Percentiles rank a stretch among this genome's conserved stretches.
Conservation (phyloP, 2,797 vertebrate genomes). For the Tragopan temminckii region DNA sequence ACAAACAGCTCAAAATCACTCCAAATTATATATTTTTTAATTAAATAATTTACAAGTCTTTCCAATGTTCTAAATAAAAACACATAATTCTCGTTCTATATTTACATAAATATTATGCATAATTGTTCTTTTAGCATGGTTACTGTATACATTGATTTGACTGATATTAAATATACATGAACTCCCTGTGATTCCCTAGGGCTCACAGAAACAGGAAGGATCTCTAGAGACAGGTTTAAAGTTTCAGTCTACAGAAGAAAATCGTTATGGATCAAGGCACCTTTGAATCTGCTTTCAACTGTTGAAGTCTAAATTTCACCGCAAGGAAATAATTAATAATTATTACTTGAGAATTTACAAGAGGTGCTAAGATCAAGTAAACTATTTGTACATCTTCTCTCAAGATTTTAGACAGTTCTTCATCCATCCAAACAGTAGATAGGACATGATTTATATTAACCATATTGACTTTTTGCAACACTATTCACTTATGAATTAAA, state of each 20-base stretch:
- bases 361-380: constrained; percentile 37
- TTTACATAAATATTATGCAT: constrained; percentile 65
- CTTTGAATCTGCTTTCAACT: constrained; percentile 56
- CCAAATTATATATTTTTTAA: constrained; percentile 29
- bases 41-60: constrained; percentile 62
- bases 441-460: constrained; percentile 34
- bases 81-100: constrained; percentile 34
- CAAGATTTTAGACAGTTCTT: neutral
- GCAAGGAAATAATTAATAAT: constrained; percentile 64
- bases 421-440: constrained; percentile 3
- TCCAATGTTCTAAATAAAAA: constrained; percentile 53
- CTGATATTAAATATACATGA: constrained; percentile 75
- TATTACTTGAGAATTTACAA: constrained; percentile 42
- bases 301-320: constrained; percentile 63
- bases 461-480: constrained; percentile 55
- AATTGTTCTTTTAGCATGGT: constrained; percentile 70
- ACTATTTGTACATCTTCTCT: constrained; percentile 47
- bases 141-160: constrained; percentile 70
- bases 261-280: constrained; percentile 15
- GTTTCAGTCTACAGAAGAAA: constrained; percentile 70
- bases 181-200: constrained; percentile 62
- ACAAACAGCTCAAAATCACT: constrained; percentile 42
- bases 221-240: constrained; percentile 68
- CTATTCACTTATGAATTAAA: constrained; percentile 37
- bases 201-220: constrained; percentile 58